Conservation (phyloP, 2,888 invertebrate species). For the Opisthograptis luteolata region DNA sequence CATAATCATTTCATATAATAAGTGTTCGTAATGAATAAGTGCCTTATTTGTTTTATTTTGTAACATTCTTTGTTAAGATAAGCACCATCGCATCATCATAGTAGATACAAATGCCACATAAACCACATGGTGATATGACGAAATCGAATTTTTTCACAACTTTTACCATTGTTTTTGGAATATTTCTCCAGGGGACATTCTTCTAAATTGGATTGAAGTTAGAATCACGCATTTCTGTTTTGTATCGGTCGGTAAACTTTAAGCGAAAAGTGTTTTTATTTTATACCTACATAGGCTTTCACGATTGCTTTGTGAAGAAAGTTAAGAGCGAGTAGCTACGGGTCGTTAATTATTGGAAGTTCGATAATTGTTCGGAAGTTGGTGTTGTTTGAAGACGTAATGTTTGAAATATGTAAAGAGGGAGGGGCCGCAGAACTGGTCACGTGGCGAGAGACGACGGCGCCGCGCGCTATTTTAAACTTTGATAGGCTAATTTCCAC, state of each 20-base stretch:
- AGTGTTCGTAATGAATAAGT: too few species aligned
- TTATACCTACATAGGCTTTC: constrained; percentile 33
- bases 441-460: constrained; percentile 56
- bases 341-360: constrained; percentile 59
- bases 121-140: constrained; percentile 35
- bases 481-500: constrained; percentile 46
- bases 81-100: not conserved
- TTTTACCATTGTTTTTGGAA: constrained; percentile 75
- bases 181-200: constrained; percentile 75
- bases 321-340: constrained; percentile 42
- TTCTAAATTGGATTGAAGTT: constrained; percentile 80
- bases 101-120: constrained; percentile 3
- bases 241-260: constrained; percentile 37
- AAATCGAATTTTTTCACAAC: constrained; percentile 66
- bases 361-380: constrained; percentile 67
- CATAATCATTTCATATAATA: too few species aligned
- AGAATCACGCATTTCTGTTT: constrained; percentile 65
- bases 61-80: constrained; percentile 4
- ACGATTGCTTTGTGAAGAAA: constrained; percentile 32
- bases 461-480: constrained; percentile 40
- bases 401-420: constrained; percentile 67
- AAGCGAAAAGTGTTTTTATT: constrained; percentile 31
- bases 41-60: too few species aligned
- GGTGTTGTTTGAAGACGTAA: constrained; percentile 54
- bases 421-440: constrained; percentile 57